Evolutionary conservation across 2,113 vertebrate species (phyloP), one percentile per base, ranked within the genome.

Genomic region (Muscicapa adusta): DNA sequence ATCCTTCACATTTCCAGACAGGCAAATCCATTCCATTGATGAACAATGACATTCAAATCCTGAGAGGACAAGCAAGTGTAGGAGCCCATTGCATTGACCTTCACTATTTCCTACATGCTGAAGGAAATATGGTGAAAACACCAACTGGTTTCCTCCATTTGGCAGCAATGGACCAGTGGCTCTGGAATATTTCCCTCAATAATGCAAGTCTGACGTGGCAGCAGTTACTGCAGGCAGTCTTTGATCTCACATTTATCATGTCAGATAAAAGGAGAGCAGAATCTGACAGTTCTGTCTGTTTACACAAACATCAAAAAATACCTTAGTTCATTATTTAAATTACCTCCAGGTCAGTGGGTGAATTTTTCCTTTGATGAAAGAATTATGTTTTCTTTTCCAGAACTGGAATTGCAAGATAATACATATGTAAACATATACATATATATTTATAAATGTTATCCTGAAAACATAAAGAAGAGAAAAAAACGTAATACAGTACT

Each of bases 281-380:
- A 83, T 33, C 47, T 81, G 67, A 80, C 23, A 31, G 57, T 94
- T 91, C 51, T 45, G 34, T 60, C 56, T 77, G 79, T 91, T 95
- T 81, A 92, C 63, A 92, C 56, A 95, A 83, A 84, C 47, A 88
- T 96, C 34, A 93, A 88, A 91, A 87, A 85, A n/a, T 53, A 86
- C 56, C 60, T 90, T 93, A 71, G 48, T 93, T 91, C 33, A 57
- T 96, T 96, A 91, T 88, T 94, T 73, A 94, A 54, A 90, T 96
- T 93, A 90, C 79, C 88, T 95, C 28, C 85, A 94, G 85, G 91
- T 96, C 94, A 96, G 56, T 86, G 76, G 91, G 88, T 94, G 57
- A 95, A 71, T 90, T 92, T 86, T 40, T 84, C 24, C 48, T 94
- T 88, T 86, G 61, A 84, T 84, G 47, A 80, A 86, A 89, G 56